Evolutionary conservation across 2,888 invertebrate genomes (phyloP).

Genomic region (Meandrusa payeni): DNA sequence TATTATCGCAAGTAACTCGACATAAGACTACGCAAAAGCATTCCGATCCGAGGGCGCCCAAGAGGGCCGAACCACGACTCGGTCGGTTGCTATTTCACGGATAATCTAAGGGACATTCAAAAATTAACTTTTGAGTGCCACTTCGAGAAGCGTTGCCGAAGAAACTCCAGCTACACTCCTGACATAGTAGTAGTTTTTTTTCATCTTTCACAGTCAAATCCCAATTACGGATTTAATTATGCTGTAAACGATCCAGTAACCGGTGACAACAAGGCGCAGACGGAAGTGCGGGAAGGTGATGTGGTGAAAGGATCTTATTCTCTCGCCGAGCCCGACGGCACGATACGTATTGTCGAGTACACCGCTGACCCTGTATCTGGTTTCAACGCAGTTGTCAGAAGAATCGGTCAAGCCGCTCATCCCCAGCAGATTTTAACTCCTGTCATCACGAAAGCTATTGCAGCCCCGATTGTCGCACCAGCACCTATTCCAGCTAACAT

Average conservation of each 20-base stretch:
- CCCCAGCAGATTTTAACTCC: conserved; percentile 33
- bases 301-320: conserved; percentile 71
- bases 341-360: conserved; percentile 67
- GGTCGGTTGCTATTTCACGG: no score
- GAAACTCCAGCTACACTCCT: no score
- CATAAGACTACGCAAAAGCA: no score
- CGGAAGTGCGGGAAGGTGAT: conserved; percentile 66
- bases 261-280: conserved; percentile 71
- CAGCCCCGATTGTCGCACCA: conserved; percentile 32
- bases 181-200: no score
- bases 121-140: no score
- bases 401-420: conserved; percentile 59
- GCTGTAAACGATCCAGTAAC: conserved; percentile 71
- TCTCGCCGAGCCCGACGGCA: conserved; percentile 69
- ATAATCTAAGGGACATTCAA: no score
- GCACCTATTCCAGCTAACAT: conserved; percentile 15
- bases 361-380: conserved; percentile 60
- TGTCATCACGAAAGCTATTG: conserved; percentile 30
- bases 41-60: no score
- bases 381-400: conserved; percentile 72
- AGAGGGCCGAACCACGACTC: no score
- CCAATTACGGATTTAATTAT: conserved; percentile 72
- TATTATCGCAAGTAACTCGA: no score
- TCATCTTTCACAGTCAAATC: conserved; percentile 53
- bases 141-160: no score